A percentile compares a stretch with the other conserved stretches of the same genome.
These are phyloP conservation scores for Myiagra hebetior DNA, from an alignment of 2,113 vertebrate genomes.

Conservation along the genomic window DNA sequence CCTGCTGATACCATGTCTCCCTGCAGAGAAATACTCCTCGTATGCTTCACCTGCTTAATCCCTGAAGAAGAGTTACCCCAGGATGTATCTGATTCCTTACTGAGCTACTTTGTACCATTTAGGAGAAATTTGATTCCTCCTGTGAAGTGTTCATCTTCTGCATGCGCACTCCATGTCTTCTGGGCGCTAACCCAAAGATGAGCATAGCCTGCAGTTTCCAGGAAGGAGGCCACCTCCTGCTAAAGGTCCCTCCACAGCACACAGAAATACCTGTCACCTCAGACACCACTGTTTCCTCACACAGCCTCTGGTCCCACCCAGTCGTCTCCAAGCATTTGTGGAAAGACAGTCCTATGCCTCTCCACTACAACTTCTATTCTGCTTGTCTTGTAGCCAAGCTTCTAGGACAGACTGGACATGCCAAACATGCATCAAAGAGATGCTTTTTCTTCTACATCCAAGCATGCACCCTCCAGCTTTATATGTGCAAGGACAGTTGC, in stretches of 20 bases:
- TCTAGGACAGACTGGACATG: not conserved
- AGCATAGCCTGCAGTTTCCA: not conserved
- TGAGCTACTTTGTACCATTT: not conserved
- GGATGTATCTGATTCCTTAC: not conserved
- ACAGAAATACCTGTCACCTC: not conserved
- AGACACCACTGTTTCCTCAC: not conserved
- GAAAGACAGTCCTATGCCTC: not conserved
- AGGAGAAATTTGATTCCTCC: not conserved
- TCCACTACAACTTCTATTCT: not conserved
- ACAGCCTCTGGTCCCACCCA: not conserved
- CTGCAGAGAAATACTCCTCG: not conserved
- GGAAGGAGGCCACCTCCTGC: fast-evolving
- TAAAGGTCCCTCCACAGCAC: not conserved
- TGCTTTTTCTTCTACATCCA: not conserved
- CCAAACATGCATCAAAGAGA: not conserved
- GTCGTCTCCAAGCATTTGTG: not conserved
- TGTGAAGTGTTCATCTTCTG: not conserved
- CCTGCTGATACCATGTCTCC: not conserved
- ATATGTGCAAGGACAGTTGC: not conserved
- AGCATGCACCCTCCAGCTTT: not conserved
- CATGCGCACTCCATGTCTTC: not conserved
- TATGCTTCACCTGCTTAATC: not conserved
- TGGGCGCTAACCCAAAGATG: not conserved
- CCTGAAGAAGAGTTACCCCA: not conserved
- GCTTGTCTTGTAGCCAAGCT: not conserved